A percentile compares a stretch with the other conserved stretches of the same genome.
Evolutionary conservation across 2,797 vertebrate genomes (phyloP).

Genomic region (Coilia nasus): DNA sequence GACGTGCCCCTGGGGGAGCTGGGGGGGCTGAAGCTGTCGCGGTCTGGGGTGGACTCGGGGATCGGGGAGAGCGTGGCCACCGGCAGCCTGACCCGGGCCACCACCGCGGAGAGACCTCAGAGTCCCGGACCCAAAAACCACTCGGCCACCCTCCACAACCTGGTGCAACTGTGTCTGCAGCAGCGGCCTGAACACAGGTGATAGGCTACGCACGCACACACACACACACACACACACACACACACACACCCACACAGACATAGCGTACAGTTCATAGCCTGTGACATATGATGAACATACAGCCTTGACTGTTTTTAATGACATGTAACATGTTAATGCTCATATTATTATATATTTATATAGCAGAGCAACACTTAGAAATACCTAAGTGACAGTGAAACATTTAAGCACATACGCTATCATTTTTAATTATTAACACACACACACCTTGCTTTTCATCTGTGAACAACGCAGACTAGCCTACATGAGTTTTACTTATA

Average conservation of each 20-base stretch:
- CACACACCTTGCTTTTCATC: neutral
- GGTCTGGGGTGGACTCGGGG: slow-evolving; percentile 92
- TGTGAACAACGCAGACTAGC: too few species aligned
- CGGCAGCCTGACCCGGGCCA: slow-evolving; percentile 82
- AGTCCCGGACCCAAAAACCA: slow-evolving; percentile 88
- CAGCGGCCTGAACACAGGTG: slow-evolving; percentile 93
- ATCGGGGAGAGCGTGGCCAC: slow-evolving; percentile 90
- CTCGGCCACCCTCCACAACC: slow-evolving; percentile 89
- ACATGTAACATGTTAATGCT: neutral
- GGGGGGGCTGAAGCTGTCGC: slow-evolving; percentile 88
- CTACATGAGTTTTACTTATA: too few species aligned
- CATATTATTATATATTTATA: neutral
- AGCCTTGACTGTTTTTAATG: too few species aligned
- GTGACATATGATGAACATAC: neutral
- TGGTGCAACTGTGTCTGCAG: slow-evolving; percentile 94
- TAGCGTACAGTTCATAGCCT: neutral
- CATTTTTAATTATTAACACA: neutral
- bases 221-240: slow-evolving; percentile 25
- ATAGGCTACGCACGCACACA: neutral
- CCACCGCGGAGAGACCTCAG: slow-evolving; percentile 84
- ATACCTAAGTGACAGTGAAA: too few species aligned
- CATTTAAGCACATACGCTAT: neutral
- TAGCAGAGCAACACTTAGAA: too few species aligned
- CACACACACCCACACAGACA: neutral
- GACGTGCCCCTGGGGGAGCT: slow-evolving; percentile 84